Conservation (phyloP, 2,113 vertebrate species). For the Spea multiplicata region DNA sequence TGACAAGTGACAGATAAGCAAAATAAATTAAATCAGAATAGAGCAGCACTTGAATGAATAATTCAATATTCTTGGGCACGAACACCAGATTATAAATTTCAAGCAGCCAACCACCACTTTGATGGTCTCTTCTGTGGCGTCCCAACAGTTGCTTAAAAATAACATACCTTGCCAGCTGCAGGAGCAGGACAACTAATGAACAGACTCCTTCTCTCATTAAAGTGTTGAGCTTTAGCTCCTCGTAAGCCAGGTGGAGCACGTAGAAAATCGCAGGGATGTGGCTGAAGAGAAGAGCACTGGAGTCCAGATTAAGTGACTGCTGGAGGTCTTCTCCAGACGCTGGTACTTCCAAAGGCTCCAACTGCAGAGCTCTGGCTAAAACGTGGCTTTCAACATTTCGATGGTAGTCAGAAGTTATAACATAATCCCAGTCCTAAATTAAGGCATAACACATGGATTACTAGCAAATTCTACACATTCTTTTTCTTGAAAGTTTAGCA, state of each 20-base stretch:
- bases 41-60: no score
- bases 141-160: no score
- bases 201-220: conserved; percentile 83
- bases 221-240: conserved; percentile 91
- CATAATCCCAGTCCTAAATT: conserved; percentile 89
- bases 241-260: conserved; percentile 91
- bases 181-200: conserved; percentile 82
- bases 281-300: conserved; percentile 83
- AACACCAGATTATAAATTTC: no score
- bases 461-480: no score
- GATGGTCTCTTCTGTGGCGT: no score
- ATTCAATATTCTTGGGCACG: no score
- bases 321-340: conserved; percentile 60
- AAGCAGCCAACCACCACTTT: no score
- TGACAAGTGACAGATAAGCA: no score
- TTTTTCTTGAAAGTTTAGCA: no score
- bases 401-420: conserved; percentile 87
- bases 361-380: conserved; percentile 65
- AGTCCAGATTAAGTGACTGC: conserved; percentile 76
- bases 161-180: conserved; percentile 87
- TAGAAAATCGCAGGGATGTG: conserved; percentile 91
- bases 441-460: conserved; percentile 4
- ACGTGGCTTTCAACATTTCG: conserved; percentile 75
- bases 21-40: no score
- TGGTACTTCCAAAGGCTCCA: conserved; percentile 61